A percentile compares a stretch with the other conserved stretches of the same genome.
Evolutionary conservation across 1,140 invertebrate genomes (phyloP).

Genomic region (Amyelois transitella): DNA sequence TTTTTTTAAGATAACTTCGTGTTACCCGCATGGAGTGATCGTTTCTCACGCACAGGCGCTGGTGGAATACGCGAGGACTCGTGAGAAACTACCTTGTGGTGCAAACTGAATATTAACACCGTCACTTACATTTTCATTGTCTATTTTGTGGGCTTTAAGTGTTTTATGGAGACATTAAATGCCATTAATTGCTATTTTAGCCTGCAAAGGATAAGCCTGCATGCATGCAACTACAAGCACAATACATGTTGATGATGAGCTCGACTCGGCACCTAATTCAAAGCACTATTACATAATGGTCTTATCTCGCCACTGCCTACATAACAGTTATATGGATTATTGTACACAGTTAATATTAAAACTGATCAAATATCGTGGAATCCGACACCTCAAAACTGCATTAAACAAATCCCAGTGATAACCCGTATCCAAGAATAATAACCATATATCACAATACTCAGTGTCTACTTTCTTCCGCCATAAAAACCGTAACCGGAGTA

Average conservation of each 20-base stretch:
- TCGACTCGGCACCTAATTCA: no score
- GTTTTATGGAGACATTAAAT: neutral
- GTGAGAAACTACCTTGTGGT: conserved; percentile 55
- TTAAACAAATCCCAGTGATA: neutral
- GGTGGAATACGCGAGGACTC: conserved; percentile 44
- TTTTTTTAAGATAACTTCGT: conserved; percentile 7
- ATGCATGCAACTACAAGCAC: no score
- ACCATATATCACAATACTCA: conserved; percentile 21
- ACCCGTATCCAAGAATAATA: neutral
- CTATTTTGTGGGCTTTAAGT: conserved; percentile 32
- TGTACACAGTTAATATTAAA: no score
- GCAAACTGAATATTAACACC: conserved; percentile 47
- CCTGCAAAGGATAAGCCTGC: no score
- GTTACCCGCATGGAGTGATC: conserved; percentile 35
- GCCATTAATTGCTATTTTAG: neutral
- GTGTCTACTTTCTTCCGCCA: neutral
- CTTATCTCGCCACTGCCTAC: no score
- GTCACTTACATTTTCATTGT: conserved; percentile 58
- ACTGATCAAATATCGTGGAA: no score
- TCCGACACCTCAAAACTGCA: conserved; percentile 1
- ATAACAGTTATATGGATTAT: no score
- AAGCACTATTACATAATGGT: no score
- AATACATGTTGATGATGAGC: no score
- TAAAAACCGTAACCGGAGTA: conserved; percentile 27
- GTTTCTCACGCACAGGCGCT: conserved; percentile 41